phyloP scores from a whole-genome alignment of 2,113 vertebrate genomes.

The Ptyas mucosa region DNA sequence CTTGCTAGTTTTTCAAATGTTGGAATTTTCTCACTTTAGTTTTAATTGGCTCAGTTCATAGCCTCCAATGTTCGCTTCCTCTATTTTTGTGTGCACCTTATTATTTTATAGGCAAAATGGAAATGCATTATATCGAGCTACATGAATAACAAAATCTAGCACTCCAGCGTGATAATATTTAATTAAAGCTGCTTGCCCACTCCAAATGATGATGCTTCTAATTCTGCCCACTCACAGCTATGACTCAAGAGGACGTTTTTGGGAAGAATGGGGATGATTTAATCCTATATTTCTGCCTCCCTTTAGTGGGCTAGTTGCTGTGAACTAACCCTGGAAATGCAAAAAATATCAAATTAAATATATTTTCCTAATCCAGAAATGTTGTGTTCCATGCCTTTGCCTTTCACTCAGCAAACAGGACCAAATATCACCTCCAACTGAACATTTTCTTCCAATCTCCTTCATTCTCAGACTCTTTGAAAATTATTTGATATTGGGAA shows the following conservation, averaged over 20 bases:
- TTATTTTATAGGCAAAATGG: slow-evolving; percentile 44
- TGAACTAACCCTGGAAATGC: background rate
- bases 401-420: background rate
- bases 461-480: background rate
- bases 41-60: slow-evolving; percentile 5
- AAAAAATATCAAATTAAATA: background rate
- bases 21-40: slow-evolving; percentile 38
- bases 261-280: slow-evolving; percentile 30
- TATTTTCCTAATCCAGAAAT: background rate
- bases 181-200: slow-evolving; percentile 53
- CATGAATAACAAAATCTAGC: slow-evolving; percentile 49
- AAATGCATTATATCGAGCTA: slow-evolving; percentile 41
- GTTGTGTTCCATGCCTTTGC: background rate
- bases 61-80: slow-evolving; percentile 33
- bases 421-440: background rate
- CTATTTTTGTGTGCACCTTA: background rate
- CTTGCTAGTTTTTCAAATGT: slow-evolving; percentile 44
- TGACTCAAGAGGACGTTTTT: slow-evolving; percentile 19
- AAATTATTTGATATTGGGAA: background rate
- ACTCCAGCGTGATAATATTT: slow-evolving; percentile 52
- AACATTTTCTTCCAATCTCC: background rate
- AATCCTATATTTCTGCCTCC: background rate
- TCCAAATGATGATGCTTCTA: slow-evolving; percentile 45
- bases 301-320: background rate
- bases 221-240: slow-evolving; percentile 56